Evolutionary conservation across 1,140 invertebrate genomes (phyloP).

Genomic region (Drosophila asahinai): DNA sequence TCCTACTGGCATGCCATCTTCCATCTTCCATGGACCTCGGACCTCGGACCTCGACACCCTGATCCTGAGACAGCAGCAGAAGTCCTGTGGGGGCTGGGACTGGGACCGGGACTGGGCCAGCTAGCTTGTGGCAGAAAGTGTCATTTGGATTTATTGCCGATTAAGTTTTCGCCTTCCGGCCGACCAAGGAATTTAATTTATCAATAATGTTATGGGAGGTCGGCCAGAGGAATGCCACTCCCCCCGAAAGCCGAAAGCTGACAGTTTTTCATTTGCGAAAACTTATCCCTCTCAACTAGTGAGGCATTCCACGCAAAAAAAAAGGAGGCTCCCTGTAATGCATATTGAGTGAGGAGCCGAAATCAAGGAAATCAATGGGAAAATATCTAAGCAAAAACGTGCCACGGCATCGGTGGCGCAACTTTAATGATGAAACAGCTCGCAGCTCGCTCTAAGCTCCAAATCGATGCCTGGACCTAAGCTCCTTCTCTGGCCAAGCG

Average conservation of each 20-base stretch:
- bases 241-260: conserved; percentile 24
- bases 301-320: conserved; percentile 13
- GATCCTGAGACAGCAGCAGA: conserved; percentile 21
- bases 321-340: conserved; percentile 15
- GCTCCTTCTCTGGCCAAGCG: conserved; percentile 3
- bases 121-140: conserved; percentile 26
- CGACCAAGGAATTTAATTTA: conserved; percentile 73
- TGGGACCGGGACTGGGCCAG: neutral
- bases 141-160: conserved; percentile 56
- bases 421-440: conserved; percentile 73
- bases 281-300: neutral
- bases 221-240: conserved; percentile 21
- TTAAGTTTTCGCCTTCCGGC: conserved; percentile 30
- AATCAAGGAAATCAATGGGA: conserved; percentile 9
- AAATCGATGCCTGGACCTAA: conserved; percentile 26
- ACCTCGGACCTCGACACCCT: conserved; percentile 24
- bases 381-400: conserved; percentile 46
- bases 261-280: conserved; percentile 42
- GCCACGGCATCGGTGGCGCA: conserved; percentile 41
- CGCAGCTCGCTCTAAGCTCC: conserved; percentile 11
- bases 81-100: neutral
- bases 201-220: conserved; percentile 58
- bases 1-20: conserved; percentile 15
- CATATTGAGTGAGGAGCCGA: conserved; percentile 60
- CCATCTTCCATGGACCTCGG: conserved; percentile 31